Evolutionary conservation across 2,113 vertebrate species (phyloP), one percentile per base, ranked within the genome.

Genomic region (Panthera leo): DNA sequence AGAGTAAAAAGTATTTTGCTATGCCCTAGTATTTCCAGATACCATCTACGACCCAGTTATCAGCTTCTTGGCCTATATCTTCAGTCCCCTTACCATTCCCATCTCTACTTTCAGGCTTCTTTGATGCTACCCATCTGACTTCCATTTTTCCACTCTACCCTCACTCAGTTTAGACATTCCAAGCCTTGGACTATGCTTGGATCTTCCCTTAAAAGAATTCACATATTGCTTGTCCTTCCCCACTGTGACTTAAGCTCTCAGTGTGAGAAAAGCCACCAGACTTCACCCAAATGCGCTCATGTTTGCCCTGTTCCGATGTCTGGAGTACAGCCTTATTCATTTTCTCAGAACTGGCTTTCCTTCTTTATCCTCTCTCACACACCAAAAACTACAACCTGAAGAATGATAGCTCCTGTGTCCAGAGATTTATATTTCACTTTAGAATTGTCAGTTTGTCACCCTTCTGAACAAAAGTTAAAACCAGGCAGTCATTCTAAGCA

Each of bases 321-420:
- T 68, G 42, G 34, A 82, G 29, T 39, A 88, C 7, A 68, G 29
- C 25, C 25, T 48, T 61, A 34, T 34, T 93, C 29, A 39, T 58
- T 80, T 65, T 95, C n/a, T 61, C 68, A 73, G 31, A 42, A 51
- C 13, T 95, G 42, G 7, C 9, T 88, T 85, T 55, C 29, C n/a
- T 94, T 79, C 23, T 85, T 91, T 84, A 29, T 71, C 68, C 45
- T 80, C 15, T 75, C 34, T 61, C 63, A 93, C 34, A 75, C 67
- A 16, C 21, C 19, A 8, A 82, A 87, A 96, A 65, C 27, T 61
- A 83, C 7, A 42, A 78, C 48, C 61, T 89, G 18, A 86, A 53
- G 48, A 97, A 94, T 63, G 42, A 96, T 86, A 83, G 8, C 19
- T 83, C 36, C 61, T 90, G 7, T 85, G 45, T 92, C 91, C 79